Evolutionary conservation across 2,797 vertebrate genomes (phyloP).

Genomic region (Sebastes matsubarae): DNA sequence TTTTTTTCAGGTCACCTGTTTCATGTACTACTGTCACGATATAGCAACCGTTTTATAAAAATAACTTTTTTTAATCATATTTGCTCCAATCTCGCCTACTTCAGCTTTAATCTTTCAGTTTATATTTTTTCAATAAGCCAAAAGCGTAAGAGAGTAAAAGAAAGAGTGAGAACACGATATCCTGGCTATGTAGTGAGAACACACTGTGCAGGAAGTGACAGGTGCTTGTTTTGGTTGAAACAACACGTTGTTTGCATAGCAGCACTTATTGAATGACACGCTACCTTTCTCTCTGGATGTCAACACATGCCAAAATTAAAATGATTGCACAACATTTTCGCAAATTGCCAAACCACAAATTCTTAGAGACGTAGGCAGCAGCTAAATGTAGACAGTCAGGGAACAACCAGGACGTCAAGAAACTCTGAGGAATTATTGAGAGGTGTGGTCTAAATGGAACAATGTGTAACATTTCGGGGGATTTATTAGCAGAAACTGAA

Average conservation of each 20-base stretch:
- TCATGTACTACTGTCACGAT: too few relatives aligned
- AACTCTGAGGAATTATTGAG: background rate
- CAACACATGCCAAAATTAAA: slow-evolving; percentile 1
- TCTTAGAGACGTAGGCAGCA: background rate
- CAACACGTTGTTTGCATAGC: background rate
- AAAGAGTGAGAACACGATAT: background rate
- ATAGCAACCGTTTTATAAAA: too few relatives aligned
- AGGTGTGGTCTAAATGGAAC: background rate
- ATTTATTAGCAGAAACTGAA: too few relatives aligned
- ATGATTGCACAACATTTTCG: background rate
- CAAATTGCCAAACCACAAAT: background rate
- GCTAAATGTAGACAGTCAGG: background rate
- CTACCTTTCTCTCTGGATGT: background rate
- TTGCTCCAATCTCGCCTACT: too few relatives aligned
- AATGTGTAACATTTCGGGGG: too few relatives aligned
- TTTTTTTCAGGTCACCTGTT: too few relatives aligned
- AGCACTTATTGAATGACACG: background rate
- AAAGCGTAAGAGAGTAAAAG: background rate
- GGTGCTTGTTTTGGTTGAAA: background rate
- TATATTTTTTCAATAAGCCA: background rate
- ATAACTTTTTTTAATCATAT: too few relatives aligned
- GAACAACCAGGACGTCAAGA: background rate
- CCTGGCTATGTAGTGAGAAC: background rate
- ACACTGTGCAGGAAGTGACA: background rate
- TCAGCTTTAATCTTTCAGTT: background rate